Evolutionary conservation across 2,888 invertebrate species (phyloP).

Genomic region (Lasioglossum pauxillum): DNA sequence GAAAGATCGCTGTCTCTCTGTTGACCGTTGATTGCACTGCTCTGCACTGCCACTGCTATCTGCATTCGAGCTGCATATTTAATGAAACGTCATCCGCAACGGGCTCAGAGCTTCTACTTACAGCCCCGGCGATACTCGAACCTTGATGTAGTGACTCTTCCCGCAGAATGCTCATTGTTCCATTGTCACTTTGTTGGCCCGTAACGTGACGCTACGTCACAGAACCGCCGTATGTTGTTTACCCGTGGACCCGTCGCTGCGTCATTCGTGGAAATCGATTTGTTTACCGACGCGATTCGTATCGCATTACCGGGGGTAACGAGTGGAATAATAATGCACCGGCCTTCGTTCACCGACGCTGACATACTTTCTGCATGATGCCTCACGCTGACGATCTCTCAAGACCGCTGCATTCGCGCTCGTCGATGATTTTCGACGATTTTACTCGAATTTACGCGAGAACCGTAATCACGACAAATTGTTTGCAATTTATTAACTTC

Average conservation of each 20-base stretch:
- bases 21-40: neutral
- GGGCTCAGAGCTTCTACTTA: conserved; percentile 38
- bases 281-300: conserved; percentile 50
- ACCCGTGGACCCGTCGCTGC: conserved; percentile 35
- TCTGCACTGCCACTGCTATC: neutral
- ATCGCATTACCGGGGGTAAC: conserved; percentile 44
- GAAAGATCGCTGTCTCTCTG: neutral
- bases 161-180: conserved; percentile 54
- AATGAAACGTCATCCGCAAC: conserved; percentile 49
- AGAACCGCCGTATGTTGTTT: conserved; percentile 53
- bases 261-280: conserved; percentile 53
- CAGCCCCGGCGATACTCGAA: conserved; percentile 35
- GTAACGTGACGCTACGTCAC: conserved; percentile 55
- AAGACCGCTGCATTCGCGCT: neutral
- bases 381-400: neutral
- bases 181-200: conserved; percentile 54
- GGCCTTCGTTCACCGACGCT: conserved; percentile 10
- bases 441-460: neutral
- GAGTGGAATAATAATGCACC: conserved; percentile 53
- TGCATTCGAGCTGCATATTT: conserved; percentile 44
- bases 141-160: conserved; percentile 59
- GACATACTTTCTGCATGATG: conserved; percentile 9
- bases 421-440: neutral
- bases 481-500: neutral
- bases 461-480: neutral